Base-by-base conservation (phyloP, 1,140 invertebrate species). In the Agrypnia vestita region DNA sequence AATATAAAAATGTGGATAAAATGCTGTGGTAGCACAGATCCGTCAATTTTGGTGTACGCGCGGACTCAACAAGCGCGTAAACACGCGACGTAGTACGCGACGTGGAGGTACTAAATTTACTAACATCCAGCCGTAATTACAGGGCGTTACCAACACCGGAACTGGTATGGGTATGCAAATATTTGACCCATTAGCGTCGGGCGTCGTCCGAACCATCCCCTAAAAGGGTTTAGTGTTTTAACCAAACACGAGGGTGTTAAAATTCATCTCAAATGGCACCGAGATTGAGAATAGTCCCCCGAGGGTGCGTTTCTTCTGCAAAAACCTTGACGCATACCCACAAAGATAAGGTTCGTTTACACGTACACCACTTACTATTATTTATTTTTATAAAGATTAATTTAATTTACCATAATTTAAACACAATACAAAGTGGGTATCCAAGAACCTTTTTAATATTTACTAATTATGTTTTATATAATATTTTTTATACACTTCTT, bases 121-220 rank as follows among this genome's bases (percentile, higher is more conserved):
- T 76, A 59, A 53, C 56, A 64, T 55, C 53, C 56, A 62, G 12
- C 67, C 47, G 56, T 75, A 81, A 81, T 81, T 81, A 81, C 15
- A 53, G 25, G 76, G 25, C 47, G 77, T 43, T 51, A 77, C 67
- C 47, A 59, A 43, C 53, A 69, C 76, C 55, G 47, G 35, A 17
- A 17, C 25, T 51, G 73, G 19, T 76, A 51, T 44, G 21, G 62
- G 62, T 82, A 79, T 82, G 77, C 81, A 82, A 82, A 82, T 82
- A 82, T 82, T 82, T 82, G 64, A 73, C 67, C 81, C 78, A 82
- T 82, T 82, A 79, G 64, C 46, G n/a, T 62, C 15, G 46, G 69
- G 61, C 43, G 56, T 4, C 53, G 13, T 13, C 62, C 10, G 67
- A 46, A 53, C 47, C 46, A 49, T 71, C 15, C 4, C 67, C 25